Evolutionary conservation across 2,888 invertebrate species (phyloP), one percentile per base, ranked within the genome.

Genomic region (Tyria jacobaeae): DNA sequence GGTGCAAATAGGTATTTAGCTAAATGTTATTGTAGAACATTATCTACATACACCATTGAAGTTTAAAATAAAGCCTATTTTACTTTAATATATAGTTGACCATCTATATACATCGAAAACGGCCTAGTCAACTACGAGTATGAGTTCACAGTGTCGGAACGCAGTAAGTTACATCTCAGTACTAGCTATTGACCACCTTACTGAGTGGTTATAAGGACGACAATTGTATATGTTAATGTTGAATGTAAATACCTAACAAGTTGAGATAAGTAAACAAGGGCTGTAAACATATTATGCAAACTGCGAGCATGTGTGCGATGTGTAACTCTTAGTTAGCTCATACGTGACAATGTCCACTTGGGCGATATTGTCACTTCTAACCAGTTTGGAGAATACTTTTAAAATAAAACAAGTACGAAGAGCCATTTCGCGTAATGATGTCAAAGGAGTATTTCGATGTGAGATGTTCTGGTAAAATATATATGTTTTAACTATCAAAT

Each of bases 261-360:
- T 47, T 54, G 62, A 57, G 25, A 17, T 52, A 6, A 15, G 57
- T 59, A 76, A 73, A 76, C 64, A 78, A n/a, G 17, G 31, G 53
- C 71, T 75, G 76, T 76, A 71, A 76, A 76, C 56, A 63, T 10
- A 44, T 75, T 56, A 57, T 34, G 62, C 64, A 76, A 78, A 78
- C 73, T 62, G 41, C 57, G 54, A 64, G 64, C 50, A 62, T 66
- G 65, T 73, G 44, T 69, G 58, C 48, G 60, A 61, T 63, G 75
- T 60, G 39, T 48, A 49, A 21, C 31, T 54, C 17, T 27, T 44
- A 66, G 39, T 64, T 70, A 64, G 68, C 58, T 60, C 55, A 64
- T 51, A 47, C 21, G 49, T 63, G 63, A 54, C 56, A 63, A 62
- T 52, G 52, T 54, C 75, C 60, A 64, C 75, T 67, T 74, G 75